Conservation (phyloP, 1,140 invertebrate species). For the Aporrectodea caliginosa region DNA sequence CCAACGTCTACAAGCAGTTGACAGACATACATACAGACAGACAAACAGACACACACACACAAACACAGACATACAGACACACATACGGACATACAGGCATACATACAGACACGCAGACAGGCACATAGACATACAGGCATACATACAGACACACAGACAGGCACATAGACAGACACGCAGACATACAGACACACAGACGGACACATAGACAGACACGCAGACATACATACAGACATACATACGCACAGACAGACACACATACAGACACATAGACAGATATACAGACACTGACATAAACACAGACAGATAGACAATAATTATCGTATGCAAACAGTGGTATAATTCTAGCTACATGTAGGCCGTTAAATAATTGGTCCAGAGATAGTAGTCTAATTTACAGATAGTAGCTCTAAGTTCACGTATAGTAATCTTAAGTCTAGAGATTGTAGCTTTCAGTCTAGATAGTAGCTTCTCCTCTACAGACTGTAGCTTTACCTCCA, state of each 20-base stretch:
- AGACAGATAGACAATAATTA: background rate
- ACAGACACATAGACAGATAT: background rate
- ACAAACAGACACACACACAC: too few species aligned
- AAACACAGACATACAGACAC: too few species aligned
- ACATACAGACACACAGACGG: background rate
- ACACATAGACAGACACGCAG: background rate
- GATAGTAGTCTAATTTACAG: too few species aligned
- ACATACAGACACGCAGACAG: too few species aligned
- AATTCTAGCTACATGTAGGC: background rate
- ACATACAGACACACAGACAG: too few species aligned
- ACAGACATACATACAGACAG: too few species aligned
- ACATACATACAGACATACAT: background rate
- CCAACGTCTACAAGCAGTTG: too few species aligned
- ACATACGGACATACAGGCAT: too few species aligned
- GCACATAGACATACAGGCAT: too few species aligned
- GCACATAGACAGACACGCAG: background rate
- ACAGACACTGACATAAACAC: background rate
- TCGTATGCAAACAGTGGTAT: background rate
- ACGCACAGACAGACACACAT: background rate
- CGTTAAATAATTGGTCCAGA: background rate
- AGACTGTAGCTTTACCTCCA: background rate
- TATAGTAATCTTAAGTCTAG: too few species aligned
- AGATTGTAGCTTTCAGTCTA: too few species aligned
- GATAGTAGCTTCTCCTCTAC: background rate
- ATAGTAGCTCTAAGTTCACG: too few species aligned